Base-by-base conservation (phyloP, 1,140 invertebrate genomes). In the Tachypleus tridentatus region DNA sequence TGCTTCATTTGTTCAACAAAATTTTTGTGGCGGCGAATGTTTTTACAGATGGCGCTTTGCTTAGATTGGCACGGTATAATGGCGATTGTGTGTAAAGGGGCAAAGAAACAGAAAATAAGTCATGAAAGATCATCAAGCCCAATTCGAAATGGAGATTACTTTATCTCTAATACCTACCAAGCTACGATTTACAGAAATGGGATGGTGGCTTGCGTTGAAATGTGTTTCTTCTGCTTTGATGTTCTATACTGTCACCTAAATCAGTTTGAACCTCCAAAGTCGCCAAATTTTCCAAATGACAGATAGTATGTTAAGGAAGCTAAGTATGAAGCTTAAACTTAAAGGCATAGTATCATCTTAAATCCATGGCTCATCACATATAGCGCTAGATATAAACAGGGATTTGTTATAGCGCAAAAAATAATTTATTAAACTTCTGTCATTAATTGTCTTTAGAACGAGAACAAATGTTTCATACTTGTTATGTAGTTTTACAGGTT, bases 221-320 rank as follows among this genome's bases (percentile, higher is more conserved):
- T 98, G 95, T 95, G 91, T 76, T 93, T 91, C 81, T 98, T 91
- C 81, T 98, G 95, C 84, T 98, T 97, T 81, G 94, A 98, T 80
- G 93, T 97, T 65, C 84, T 98, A 61, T 93, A 95, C 78, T 87
- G 86, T 77, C 90, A 97, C 80, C 82, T 97, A 72, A 87, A 97
- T 80, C 92, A 88, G 75, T 83, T 93, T 74, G 91, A 95, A 71
- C 87, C 89, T 67, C 93, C 93, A 68, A 89, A 88, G 77, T 80
- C 85, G 68, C 91, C 91, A 59, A 86, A 87, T 76, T 97, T 97
- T 77, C 89, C 89, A 74, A 96, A 97, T 77, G 93, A 97, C 75
- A 84, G 91, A 73, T 97, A 88, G 93, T 97, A 84, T 91, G 90
- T 88, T 29, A 29, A 29, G 29, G 29, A 29, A 29, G 29, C 29